These are phyloP conservation scores for Drosophila dunni DNA, from an alignment of 1,140 invertebrate species.

Conservation along the genomic window DNA sequence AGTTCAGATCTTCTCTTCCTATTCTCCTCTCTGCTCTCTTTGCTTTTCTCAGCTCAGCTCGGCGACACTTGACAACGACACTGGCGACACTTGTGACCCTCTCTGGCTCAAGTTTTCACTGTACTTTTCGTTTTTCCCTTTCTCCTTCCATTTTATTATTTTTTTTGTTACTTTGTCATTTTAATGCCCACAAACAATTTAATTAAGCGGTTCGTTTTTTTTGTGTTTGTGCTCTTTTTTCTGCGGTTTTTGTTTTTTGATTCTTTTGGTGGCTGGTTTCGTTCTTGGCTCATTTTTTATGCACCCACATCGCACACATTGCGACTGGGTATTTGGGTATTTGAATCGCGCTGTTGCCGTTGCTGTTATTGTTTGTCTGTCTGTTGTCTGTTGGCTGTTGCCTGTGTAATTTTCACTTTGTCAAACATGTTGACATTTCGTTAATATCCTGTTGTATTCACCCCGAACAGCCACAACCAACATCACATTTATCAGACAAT, in stretches of 20 bases:
- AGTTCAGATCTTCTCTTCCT: background rate
- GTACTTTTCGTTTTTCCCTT: slow-evolving; percentile 39
- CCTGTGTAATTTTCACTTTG: slow-evolving; percentile 70
- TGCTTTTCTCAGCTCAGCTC: background rate
- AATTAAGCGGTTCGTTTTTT: slow-evolving; percentile 77
- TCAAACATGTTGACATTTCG: slow-evolving; percentile 79
- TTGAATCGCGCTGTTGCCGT: slow-evolving; percentile 13
- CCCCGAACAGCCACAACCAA: background rate
- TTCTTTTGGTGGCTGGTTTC: slow-evolving; percentile 11
- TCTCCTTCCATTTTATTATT: slow-evolving; percentile 17
- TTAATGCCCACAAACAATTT: slow-evolving; percentile 82
- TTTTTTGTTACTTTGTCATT: slow-evolving; percentile 66
- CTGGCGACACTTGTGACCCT: slow-evolving; percentile 62
- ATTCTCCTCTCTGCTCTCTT: background rate
- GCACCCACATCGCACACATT: slow-evolving; percentile 40
- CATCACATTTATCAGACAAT: background rate
- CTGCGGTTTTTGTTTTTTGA: slow-evolving; percentile 18
- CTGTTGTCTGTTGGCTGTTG: slow-evolving; percentile 30
- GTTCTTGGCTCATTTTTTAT: slow-evolving; percentile 38
- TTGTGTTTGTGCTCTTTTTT: slow-evolving; percentile 5
- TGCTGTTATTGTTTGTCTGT: slow-evolving; percentile 11
- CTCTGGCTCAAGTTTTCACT: slow-evolving; percentile 76
- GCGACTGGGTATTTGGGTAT: slow-evolving; percentile 19
- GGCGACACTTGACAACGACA: slow-evolving; percentile 45
- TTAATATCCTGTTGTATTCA: slow-evolving; percentile 72